Conservation (phyloP, 2,797 vertebrate species). For the Falco peregrinus region DNA sequence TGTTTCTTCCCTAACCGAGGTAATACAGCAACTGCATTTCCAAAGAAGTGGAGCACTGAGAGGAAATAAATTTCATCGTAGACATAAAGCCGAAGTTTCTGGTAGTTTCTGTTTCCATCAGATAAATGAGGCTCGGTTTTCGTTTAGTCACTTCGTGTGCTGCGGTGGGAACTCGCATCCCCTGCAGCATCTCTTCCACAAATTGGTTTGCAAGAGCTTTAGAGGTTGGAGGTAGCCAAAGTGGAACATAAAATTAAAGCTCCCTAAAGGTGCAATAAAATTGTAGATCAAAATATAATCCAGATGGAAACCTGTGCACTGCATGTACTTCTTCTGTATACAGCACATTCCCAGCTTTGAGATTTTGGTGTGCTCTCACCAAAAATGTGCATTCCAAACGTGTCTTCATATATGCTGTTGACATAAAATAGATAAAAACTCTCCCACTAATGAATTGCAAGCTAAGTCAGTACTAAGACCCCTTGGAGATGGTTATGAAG, state of each 20-base stretch:
- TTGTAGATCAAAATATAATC: neutral
- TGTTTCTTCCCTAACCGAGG: neutral
- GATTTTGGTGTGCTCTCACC: neutral
- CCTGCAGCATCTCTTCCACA: neutral
- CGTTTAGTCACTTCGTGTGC: neutral
- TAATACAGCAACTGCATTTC: neutral
- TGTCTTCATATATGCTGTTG: neutral
- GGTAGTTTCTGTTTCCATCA: neutral
- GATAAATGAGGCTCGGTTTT: neutral
- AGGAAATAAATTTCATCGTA: neutral
- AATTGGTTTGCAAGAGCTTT: neutral
- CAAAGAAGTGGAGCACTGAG: neutral
- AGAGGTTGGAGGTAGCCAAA: neutral
- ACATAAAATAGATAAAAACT: neutral
- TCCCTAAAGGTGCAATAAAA: neutral
- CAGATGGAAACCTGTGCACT: neutral
- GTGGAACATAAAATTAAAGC: neutral
- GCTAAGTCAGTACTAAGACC: neutral
- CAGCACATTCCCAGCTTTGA: neutral
- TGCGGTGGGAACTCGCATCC: neutral
- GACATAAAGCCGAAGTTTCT: neutral
- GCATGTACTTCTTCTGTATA: accelerated
- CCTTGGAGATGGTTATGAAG: neutral
- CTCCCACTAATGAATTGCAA: neutral
- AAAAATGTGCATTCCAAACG: neutral